Base-by-base conservation (phyloP, 37 sponge, comb jelly and placozoan genomes). In the Halichondria panicea region DNA sequence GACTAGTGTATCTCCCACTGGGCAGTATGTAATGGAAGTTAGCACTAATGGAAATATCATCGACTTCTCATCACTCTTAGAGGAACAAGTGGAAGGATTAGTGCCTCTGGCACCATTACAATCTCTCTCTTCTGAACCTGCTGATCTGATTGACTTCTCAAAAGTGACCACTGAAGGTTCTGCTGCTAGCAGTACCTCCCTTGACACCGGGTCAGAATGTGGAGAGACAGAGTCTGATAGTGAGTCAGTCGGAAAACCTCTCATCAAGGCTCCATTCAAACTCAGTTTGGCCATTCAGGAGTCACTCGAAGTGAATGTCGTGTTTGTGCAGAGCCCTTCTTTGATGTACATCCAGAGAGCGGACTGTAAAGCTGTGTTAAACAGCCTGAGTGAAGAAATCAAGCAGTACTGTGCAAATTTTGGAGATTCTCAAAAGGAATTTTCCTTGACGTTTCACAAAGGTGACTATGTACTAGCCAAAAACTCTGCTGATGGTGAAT, bases 381-480 rank as follows among this genome's bases (percentile, higher is more conserved):
- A 63, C 32, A 42, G 37, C 0, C 83, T 93, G 42, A 72, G 66
- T 42, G 48, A 25, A 5, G 91, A 91, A 36, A 86, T 91, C 12
- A 58, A 77, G 19, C 80, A 85, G 53, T 89, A 87, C 57, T 88
- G 89, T 38, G 38, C 80, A 13, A 81, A 68, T 35, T 63, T 70
- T 52, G 73, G 42, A 15, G 42, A 56, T 7, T 63, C 74, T 37
- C 59, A 71, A 22, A 38, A 60, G 11, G 45, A 36, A 12, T 41
- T 33, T 24, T 85, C 58, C 18, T 43, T 79, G 5, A 24, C 7
- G 5, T 84, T 78, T 40, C 69, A 42, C 8, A 22, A 68, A 40
- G 94, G 89, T 13, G 90, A 82, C 55, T 84, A 81, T 74, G 86
- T 85, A 3, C 69, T 93, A 38, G 87, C 89, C 2, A 81, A 79